Evolutionary conservation across 2,113 vertebrate genomes (phyloP).

Genomic region (Cebus imitator): DNA sequence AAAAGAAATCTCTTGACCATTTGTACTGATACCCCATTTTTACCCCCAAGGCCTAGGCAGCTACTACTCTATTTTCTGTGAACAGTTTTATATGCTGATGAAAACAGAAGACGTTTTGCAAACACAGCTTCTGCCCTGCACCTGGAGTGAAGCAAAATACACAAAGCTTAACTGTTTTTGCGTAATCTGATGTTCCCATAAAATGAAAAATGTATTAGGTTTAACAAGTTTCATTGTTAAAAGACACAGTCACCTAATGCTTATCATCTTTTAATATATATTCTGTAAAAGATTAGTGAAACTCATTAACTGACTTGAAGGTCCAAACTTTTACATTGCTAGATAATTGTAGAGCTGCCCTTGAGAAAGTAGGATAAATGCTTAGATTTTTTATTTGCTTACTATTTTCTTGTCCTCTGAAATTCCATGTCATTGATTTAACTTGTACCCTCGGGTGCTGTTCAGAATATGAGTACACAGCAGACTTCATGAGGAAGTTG

Average conservation of each 20-base stretch:
- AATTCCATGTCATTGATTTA: not conserved
- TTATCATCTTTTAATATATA: not conserved
- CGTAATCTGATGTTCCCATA: not conserved
- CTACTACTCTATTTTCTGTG: not conserved
- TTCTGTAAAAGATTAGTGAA: not conserved
- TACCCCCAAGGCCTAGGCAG: not conserved
- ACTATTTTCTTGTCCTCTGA: not conserved
- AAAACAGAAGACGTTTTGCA: not conserved
- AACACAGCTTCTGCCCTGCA: not conserved
- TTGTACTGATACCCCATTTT: not conserved
- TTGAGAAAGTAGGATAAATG: not conserved
- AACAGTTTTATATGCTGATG: not conserved
- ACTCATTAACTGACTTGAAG: not conserved
- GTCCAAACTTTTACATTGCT: not conserved
- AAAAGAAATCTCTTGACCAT: not conserved
- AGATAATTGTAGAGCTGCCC: not conserved
- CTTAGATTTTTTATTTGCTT: not conserved
- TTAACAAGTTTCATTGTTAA: not conserved
- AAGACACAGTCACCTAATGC: not conserved
- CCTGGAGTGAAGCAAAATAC: not conserved
- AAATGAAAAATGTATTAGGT: not conserved
- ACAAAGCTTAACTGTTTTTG: not conserved
- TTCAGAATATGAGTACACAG: not conserved
- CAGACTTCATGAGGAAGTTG: not conserved
- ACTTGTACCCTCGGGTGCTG: not conserved